phyloP scores from a whole-genome alignment of 2,797 vertebrate genomes.

The Myiotriccus ornatus region DNA sequence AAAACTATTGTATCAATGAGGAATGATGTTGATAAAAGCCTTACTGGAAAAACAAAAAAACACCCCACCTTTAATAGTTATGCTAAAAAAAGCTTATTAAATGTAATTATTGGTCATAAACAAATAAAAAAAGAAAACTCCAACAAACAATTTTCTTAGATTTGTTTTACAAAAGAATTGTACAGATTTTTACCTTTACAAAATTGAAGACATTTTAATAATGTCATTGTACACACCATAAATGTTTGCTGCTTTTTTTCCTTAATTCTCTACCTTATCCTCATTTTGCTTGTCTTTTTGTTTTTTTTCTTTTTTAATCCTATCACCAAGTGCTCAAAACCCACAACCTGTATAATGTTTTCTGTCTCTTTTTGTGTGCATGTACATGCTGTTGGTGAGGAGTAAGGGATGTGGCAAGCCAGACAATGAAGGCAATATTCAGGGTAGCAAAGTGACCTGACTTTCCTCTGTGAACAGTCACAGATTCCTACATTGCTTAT shows the following conservation, averaged over 20 bases:
- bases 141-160: background rate
- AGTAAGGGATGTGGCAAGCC: background rate
- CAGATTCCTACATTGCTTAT: background rate
- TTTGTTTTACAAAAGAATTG: background rate
- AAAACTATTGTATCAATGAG: background rate
- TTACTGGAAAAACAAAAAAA: background rate
- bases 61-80: background rate
- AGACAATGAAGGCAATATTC: background rate
- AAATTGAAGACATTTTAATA: background rate
- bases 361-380: background rate
- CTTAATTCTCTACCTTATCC: background rate
- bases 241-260: background rate
- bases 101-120: background rate
- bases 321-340: background rate
- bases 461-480: background rate
- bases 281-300: background rate
- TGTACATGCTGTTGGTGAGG: background rate
- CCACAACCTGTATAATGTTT: background rate
- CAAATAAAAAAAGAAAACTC: fast-evolving
- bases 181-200: background rate
- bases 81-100: background rate
- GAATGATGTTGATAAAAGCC: background rate
- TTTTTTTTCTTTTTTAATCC: background rate
- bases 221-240: background rate
- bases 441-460: background rate